These are phyloP conservation scores for Gnatocerus cornutus DNA, from an alignment of 2,888 invertebrate genomes.

Conservation along the genomic window DNA sequence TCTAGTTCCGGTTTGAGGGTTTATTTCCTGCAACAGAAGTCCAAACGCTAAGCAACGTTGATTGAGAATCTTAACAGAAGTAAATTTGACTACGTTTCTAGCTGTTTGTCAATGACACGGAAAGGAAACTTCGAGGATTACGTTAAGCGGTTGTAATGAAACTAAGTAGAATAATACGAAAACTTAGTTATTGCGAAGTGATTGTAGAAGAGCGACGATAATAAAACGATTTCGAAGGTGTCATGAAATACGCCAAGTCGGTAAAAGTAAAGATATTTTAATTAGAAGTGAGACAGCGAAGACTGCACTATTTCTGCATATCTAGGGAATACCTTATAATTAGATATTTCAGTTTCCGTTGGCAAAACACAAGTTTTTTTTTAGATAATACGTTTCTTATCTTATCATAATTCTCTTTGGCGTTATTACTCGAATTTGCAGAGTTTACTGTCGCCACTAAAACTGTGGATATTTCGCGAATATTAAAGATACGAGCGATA, in stretches of 20 bases:
- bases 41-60: slow-evolving; percentile 5
- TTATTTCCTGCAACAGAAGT: slow-evolving; percentile 71
- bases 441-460: not conserved
- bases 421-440: too few species aligned
- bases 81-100: slow-evolving; percentile 9
- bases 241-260: slow-evolving; percentile 16
- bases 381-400: too few species aligned
- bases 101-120: slow-evolving; percentile 16
- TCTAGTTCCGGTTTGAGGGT: slow-evolving; percentile 78
- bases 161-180: slow-evolving; percentile 7
- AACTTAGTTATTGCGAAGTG: slow-evolving; percentile 31
- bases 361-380: too few species aligned
- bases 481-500: too few species aligned
- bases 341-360: too few species aligned
- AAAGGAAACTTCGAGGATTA: slow-evolving; percentile 31
- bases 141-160: slow-evolving; percentile 14
- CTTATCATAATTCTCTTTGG: too few species aligned
- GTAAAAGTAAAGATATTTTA: slow-evolving; percentile 13
- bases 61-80: slow-evolving; percentile 11
- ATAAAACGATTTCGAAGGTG: slow-evolving; percentile 7
- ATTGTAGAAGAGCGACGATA: slow-evolving; percentile 8
- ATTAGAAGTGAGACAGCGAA: slow-evolving; percentile 2
- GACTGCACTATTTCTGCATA: not conserved
- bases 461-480: too few species aligned
- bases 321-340: too few species aligned